Base-by-base conservation (phyloP, 2,113 vertebrate species). In the Corydoras sp. region DNA sequence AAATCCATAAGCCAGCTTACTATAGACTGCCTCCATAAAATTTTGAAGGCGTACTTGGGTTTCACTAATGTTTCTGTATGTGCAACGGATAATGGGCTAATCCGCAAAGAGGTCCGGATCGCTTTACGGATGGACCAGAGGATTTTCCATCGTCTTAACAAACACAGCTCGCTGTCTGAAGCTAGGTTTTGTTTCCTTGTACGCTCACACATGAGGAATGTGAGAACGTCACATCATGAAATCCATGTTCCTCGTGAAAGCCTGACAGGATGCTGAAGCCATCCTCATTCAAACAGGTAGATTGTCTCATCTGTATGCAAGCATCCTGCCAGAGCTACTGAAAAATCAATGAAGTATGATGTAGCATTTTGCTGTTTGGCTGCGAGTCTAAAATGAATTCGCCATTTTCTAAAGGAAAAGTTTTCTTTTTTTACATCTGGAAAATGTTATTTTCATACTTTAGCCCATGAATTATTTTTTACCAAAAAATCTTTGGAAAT, bases 11-110 rank as follows among this genome's bases (percentile, higher is more conserved):
- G 61, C 13, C 72, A 76, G 72, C 18, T 30, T 30, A 29, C 32
- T 58, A 67, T 15, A 62, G 30, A 7, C 51, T 9, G 56, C 14
- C 35, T 58, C 29, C 13, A 30, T 30, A 30, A 30, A 61, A 55
- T 72, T 69, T 63, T 60, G 24, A 49, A 58, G 13, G 54, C 31
- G n/a, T 55, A 65, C 63, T 81, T 70, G 62, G 54, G 63, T 79
- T 79, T 75, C 72, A 49, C 50, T 51, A 56, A 72, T 74, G 60
- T 80, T 73, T 64, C 68, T 73, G 73, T 61, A 65, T 60, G 58
- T 35, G 51, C 60, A 10, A 62, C 12, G 75, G 73, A 76, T 71
- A 51, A 64, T 14, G 48, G 58, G 8, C 50, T 73, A 61, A 77
- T 73, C 76, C 71, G 58, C 66, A 76, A 78, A 75, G 68, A 68